These are phyloP conservation scores for Lucifuga dentata DNA, from an alignment of 2,113 vertebrate genomes.

Conservation along the genomic window DNA sequence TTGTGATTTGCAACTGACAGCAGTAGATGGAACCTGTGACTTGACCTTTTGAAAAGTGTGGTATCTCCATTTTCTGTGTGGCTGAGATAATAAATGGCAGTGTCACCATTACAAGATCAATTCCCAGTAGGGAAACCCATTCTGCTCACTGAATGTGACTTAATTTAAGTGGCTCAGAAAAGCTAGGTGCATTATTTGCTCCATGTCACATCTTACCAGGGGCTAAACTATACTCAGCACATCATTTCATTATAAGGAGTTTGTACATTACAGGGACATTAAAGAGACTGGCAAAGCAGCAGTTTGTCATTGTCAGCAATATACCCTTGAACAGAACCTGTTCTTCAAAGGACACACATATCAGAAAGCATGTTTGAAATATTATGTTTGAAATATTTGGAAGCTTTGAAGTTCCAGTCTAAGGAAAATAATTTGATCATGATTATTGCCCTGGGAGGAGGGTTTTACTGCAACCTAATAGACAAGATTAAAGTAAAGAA, in stretches of 20 bases:
- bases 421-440: neutral
- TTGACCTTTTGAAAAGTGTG: too few species aligned
- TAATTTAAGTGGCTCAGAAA: neutral
- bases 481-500: constrained; percentile 1
- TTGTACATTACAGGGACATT: neutral
- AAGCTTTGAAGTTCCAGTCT: neutral
- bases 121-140: neutral
- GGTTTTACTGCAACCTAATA: neutral
- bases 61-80: neutral
- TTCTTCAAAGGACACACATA: constrained; percentile 30
- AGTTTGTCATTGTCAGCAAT: constrained; percentile 8
- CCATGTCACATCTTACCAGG: neutral
- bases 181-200: neutral
- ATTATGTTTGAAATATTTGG: constrained; percentile 5
- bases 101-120: neutral
- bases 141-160: neutral
- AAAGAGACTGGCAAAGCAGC: neutral
- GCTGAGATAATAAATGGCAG: neutral
- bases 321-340: constrained; percentile 4
- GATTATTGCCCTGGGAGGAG: constrained; percentile 6
- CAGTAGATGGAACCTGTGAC: too few species aligned
- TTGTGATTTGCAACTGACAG: too few species aligned
- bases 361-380: constrained; percentile 7
- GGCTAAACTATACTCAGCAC: too few species aligned
- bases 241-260: neutral